Conservation (phyloP, 2,888 invertebrate genomes). For the Hypomecis punctinalis region DNA sequence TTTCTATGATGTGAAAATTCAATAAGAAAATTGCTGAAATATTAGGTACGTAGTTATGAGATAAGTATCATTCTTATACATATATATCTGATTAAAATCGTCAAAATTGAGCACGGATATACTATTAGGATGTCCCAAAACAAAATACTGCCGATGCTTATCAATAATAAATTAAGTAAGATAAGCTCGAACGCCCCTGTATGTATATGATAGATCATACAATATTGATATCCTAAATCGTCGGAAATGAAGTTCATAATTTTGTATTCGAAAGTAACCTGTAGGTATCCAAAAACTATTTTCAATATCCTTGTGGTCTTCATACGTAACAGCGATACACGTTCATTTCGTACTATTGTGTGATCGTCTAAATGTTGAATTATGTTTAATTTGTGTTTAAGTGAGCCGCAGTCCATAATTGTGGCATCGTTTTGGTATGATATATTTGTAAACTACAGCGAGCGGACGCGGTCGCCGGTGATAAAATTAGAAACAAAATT, state of each 20-base stretch:
- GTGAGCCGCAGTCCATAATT: conserved; percentile 68
- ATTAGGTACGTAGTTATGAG: conserved; percentile 74
- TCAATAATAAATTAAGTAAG: conserved; percentile 67
- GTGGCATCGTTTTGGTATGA: conserved; percentile 73
- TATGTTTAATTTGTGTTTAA: conserved; percentile 64
- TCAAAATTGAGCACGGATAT: conserved; percentile 81
- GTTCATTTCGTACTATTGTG: conserved; percentile 71
- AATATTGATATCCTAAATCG: conserved; percentile 40
- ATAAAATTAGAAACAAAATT: conserved; percentile 82
- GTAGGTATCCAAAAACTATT: conserved; percentile 52
- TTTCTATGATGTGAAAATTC: conserved; percentile 79
- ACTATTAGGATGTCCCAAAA: conserved; percentile 79
- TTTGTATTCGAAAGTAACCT: conserved; percentile 70
- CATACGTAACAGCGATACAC: conserved; percentile 81
- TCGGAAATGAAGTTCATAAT: conserved; percentile 53
- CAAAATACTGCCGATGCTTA: conserved; percentile 79
- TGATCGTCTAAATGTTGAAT: conserved; percentile 57
- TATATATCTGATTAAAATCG: conserved; percentile 64
- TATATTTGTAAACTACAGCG: conserved; percentile 81
- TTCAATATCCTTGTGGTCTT: conserved; percentile 85
- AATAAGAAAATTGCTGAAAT: conserved; percentile 77
- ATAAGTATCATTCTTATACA: conserved; percentile 77
- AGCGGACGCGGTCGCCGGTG: conserved; percentile 81
- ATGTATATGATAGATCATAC: conserved; percentile 38
- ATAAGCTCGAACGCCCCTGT: conserved; percentile 63